Percentiles rank a stretch among this genome's conserved stretches.
Evolutionary conservation across 2,113 vertebrate genomes (phyloP).

Genomic region (Lophotis ruficrista): DNA sequence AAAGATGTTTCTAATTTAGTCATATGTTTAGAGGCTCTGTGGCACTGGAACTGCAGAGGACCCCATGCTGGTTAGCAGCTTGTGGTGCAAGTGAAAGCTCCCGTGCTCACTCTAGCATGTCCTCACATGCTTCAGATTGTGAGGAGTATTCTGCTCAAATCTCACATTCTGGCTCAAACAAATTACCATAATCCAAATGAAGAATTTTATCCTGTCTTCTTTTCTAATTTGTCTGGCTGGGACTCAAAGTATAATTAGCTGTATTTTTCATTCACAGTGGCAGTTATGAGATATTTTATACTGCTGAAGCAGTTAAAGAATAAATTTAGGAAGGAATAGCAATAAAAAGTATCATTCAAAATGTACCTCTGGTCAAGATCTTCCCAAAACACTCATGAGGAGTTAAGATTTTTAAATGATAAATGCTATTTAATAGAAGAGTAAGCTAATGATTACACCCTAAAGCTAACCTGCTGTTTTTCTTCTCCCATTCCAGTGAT

Average conservation of each 20-base stretch:
- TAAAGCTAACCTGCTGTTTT: not conserved
- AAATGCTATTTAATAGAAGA: not conserved
- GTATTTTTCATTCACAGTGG: not conserved
- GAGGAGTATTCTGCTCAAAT: not conserved
- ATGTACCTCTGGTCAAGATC: not conserved
- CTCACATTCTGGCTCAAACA: not conserved
- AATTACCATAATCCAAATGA: not conserved
- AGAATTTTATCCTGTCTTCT: not conserved
- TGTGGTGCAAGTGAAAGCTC: not conserved
- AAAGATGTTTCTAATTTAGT: not conserved
- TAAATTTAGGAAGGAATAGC: not conserved
- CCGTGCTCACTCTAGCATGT: not conserved
- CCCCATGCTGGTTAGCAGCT: not conserved
- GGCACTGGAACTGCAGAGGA: rapidly evolving
- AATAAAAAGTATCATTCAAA: not conserved
- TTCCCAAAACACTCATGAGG: not conserved
- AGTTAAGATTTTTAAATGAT: not conserved
- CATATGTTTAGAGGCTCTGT: not conserved
- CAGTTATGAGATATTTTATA: not conserved
- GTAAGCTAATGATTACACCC: not conserved
- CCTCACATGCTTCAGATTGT: not conserved
- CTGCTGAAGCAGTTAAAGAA: not conserved
- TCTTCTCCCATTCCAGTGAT: not conserved
- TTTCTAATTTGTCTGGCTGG: not conserved
- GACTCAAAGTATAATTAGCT: not conserved